These are phyloP conservation scores for Strix uralensis DNA, from an alignment of 2,113 vertebrate genomes.

Conservation along the genomic window DNA sequence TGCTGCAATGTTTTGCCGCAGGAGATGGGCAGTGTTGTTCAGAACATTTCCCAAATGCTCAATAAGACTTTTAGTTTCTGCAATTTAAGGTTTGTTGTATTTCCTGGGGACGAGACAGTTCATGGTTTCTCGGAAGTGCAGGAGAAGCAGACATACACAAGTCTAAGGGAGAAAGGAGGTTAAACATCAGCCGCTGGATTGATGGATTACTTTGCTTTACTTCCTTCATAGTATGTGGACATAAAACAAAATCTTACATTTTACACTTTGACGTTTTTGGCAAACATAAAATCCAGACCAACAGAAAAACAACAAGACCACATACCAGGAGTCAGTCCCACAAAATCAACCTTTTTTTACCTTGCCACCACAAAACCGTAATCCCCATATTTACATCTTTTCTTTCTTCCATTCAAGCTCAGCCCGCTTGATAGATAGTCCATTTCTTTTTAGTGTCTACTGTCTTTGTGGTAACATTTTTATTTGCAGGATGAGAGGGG, in stretches of 20 bases:
- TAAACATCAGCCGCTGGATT: not conserved
- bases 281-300: not conserved
- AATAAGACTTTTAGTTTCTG: constrained; percentile 5
- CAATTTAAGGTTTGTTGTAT: not conserved
- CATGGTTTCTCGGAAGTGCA: not conserved
- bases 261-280: not conserved
- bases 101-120: not conserved
- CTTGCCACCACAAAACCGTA: not conserved
- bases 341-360: not conserved
- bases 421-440: not conserved
- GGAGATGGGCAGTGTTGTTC: not conserved
- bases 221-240: not conserved
- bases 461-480: not conserved
- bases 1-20: not conserved
- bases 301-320: not conserved
- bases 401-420: not conserved
- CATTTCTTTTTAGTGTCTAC: not conserved
- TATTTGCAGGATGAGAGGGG: not conserved
- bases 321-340: not conserved
- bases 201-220: not conserved
- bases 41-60: constrained; percentile 39
- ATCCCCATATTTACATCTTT: not conserved
- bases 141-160: not conserved
- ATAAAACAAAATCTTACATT: not conserved
- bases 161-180: not conserved